Conservation (phyloP, 1,140 invertebrate species). For the Diabrotica undecimpunctata region DNA sequence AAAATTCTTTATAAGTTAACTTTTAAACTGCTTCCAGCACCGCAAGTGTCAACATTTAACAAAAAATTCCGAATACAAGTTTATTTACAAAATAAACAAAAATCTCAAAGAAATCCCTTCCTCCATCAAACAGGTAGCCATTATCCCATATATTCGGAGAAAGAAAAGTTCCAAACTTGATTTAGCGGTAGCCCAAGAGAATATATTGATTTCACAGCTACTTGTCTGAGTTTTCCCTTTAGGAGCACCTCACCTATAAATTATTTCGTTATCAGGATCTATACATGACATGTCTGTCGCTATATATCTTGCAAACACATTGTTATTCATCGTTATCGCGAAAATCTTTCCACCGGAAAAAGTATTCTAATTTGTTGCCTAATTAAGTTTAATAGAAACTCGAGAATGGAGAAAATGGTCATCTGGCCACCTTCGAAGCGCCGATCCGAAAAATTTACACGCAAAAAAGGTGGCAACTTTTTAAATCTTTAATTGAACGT, state of each 20-base stretch:
- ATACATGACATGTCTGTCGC: slow-evolving; percentile 1
- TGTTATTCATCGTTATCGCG: slow-evolving; percentile 2
- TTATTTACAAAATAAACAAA: background rate
- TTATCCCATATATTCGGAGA: background rate
- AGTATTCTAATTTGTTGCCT: slow-evolving; percentile 2
- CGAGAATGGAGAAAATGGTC: too few species aligned
- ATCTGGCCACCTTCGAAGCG: too few species aligned
- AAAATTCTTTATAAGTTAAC: too few species aligned
- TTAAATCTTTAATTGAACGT: too few species aligned
- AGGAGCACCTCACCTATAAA: background rate
- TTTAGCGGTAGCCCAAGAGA: background rate
- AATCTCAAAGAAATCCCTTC: background rate
- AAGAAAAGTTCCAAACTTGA: background rate
- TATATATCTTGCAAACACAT: slow-evolving; percentile 1
- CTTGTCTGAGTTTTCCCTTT: background rate
- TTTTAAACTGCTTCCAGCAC: too few species aligned
- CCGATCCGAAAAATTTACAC: too few species aligned
- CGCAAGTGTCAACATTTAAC: too few species aligned
- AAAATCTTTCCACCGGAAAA: background rate
- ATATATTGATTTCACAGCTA: background rate
- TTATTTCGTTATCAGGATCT: background rate
- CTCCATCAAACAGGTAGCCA: background rate
- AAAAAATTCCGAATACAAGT: too few species aligned
- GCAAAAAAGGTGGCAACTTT: too few species aligned
- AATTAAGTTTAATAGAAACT: background rate